phyloP scores from a whole-genome alignment of 2,113 vertebrate species.

The Amphilophus citrinellus region DNA sequence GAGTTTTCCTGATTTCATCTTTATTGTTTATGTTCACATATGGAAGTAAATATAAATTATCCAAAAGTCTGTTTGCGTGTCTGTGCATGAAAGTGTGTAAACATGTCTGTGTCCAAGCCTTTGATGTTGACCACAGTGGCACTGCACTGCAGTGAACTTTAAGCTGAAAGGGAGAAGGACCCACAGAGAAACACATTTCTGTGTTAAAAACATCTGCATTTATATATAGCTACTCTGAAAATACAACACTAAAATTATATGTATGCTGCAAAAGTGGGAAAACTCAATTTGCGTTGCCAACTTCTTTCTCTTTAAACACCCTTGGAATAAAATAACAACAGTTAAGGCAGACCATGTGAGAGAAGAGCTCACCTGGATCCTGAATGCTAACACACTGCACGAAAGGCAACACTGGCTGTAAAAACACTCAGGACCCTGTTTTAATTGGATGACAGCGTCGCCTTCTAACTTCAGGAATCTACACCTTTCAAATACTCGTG shows the following conservation, averaged over 20 bases:
- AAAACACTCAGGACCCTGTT: slow-evolving; percentile 52
- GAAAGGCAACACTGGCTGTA: slow-evolving; percentile 39
- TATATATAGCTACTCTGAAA: slow-evolving; percentile 57
- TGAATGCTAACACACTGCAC: slow-evolving; percentile 38
- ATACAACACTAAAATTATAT: slow-evolving; percentile 49
- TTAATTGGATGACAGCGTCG: slow-evolving; percentile 47
- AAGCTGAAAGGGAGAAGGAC: slow-evolving; percentile 24
- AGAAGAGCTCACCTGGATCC: slow-evolving; percentile 33
- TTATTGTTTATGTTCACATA: slow-evolving; percentile 48
- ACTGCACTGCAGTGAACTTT: slow-evolving; percentile 37
- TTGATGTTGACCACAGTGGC: slow-evolving; percentile 72
- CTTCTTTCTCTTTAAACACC: slow-evolving; percentile 12
- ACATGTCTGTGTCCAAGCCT: slow-evolving; percentile 58
- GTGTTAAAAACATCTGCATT: slow-evolving; percentile 66
- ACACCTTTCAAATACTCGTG: not conserved
- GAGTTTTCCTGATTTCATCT: slow-evolving; percentile 45
- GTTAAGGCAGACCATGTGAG: not conserved
- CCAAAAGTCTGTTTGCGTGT: slow-evolving; percentile 54
- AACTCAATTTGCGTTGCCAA: slow-evolving; percentile 15
- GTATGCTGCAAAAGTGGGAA: slow-evolving; percentile 27
- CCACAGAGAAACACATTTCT: slow-evolving; percentile 48
- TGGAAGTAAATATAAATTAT: slow-evolving; percentile 61
- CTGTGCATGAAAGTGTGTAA: slow-evolving; percentile 55
- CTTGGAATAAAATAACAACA: not conserved
- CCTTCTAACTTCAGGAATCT: slow-evolving; percentile 21